Base-by-base conservation (phyloP, 2,113 vertebrate genomes). In the Phycodurus eques region DNA sequence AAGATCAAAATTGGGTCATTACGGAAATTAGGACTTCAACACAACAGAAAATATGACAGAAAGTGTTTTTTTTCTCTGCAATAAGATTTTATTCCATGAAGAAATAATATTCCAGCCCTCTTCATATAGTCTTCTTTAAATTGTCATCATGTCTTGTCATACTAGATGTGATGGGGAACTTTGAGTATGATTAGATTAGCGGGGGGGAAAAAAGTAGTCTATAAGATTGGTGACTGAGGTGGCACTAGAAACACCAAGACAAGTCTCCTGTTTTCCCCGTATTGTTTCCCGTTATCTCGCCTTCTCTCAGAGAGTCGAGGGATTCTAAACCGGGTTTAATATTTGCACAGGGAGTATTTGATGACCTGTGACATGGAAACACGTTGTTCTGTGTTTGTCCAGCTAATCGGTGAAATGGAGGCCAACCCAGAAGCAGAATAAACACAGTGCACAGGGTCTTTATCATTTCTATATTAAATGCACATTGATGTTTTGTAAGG, bases 271-370 rank as follows among this genome's bases (percentile, higher is more conserved):
- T 63, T 63, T 73, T 74, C 39, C 43, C 14, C 39, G 49, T 68
- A 19, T 62, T 64, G 57, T 76, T 66, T 71, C 19, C 49, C 15
- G 31, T 51, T 49, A 51, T 19, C 22, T 8, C 2, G 13, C 51
- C 11, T 27, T 19, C 17, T 47, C 54, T 70, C 42, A n/a, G 35
- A 57, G 66, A 71, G 66, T 81, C 72, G 44, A 27, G 53, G 75
- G 83, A 63, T 76, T 72, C 71, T 62, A 82, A 85, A 33, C 75
- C 69, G 72, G 51, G 77, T 82, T 71, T 77, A 47, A 81, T 84
- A 76, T 83, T 85, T 82, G 77, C 67, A 79, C 71, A 75, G 74
- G 66, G 73, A 70, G 71, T 80, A 79, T 84, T 73, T 64, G 46
- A 68, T 83, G 77, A 76, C 80, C 72, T 56, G 76, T 59, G 71